Evolutionary conservation across 2,113 vertebrate species (phyloP).

Genomic region (Syngnathus floridae): DNA sequence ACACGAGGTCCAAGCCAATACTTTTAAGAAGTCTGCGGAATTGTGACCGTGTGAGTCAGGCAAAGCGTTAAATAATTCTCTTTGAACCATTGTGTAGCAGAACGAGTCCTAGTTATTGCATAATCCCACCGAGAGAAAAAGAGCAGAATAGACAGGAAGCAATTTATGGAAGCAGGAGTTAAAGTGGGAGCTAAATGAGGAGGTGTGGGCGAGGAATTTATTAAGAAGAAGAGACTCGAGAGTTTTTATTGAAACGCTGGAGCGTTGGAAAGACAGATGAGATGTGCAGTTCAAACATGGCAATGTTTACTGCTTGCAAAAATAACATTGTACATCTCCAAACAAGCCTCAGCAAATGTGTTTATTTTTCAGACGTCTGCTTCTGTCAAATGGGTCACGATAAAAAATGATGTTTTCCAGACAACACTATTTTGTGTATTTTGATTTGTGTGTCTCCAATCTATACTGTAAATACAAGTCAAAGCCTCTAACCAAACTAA

Average conservation of each 20-base stretch:
- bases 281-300: neutral
- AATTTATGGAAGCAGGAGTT: constrained; percentile 10
- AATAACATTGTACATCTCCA: too few species aligned
- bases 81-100: constrained; percentile 21
- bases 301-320: neutral
- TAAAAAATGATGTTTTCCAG: too few species aligned
- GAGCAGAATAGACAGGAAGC: constrained; percentile 19
- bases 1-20: constrained; percentile 22
- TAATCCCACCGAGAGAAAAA: constrained; percentile 36
- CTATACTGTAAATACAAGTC: neutral
- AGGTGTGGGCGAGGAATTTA: neutral
- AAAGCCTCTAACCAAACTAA: neutral
- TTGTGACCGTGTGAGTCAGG: constrained; percentile 1
- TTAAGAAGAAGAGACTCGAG: neutral
- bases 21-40: neutral
- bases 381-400: too few species aligned
- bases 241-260: neutral
- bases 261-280: neutral
- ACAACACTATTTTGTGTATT: too few species aligned
- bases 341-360: too few species aligned
- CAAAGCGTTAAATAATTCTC: constrained; percentile 18
- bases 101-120: constrained; percentile 33
- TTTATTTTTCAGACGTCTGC: too few species aligned
- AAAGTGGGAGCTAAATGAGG: constrained; percentile 4
- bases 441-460: neutral